Evolutionary conservation across 2,797 vertebrate species (phyloP).

Genomic region (Calcarius lapponicus): DNA sequence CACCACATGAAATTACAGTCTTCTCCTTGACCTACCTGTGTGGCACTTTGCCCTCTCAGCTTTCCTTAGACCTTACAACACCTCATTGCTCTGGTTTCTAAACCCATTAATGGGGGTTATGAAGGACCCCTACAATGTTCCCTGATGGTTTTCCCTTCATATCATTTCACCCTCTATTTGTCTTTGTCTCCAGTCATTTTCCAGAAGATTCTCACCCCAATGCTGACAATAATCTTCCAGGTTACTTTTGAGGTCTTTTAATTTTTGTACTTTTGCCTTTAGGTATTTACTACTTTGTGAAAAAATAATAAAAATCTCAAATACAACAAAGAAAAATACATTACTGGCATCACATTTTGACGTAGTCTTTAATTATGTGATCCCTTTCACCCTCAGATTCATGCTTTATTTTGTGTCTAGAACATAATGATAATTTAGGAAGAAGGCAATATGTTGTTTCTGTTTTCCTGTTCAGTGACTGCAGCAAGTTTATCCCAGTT

Average conservation of each 20-base stretch:
- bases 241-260: not conserved
- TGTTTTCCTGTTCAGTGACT: not conserved
- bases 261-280: not conserved
- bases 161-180: not conserved
- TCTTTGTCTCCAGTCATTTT: not conserved
- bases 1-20: not conserved
- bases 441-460: not conserved
- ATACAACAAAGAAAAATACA: not conserved
- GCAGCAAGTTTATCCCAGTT: slow-evolving; percentile 14
- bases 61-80: not conserved
- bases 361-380: not conserved
- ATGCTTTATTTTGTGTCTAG: not conserved
- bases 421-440: not conserved
- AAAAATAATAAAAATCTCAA: not conserved
- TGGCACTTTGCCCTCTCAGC: not conserved
- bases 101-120: not conserved
- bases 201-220: not conserved
- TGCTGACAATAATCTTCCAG: not conserved
- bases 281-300: not conserved
- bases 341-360: not conserved
- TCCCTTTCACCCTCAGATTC: not conserved
- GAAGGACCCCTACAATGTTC: not conserved
- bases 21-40: not conserved
- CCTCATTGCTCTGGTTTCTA: not conserved
- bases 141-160: not conserved